Evolutionary conservation across 92 coral and sea anemone genomes (phyloP), one percentile per base, ranked within the genome.

Genomic region (Paragorgia papillata): DNA sequence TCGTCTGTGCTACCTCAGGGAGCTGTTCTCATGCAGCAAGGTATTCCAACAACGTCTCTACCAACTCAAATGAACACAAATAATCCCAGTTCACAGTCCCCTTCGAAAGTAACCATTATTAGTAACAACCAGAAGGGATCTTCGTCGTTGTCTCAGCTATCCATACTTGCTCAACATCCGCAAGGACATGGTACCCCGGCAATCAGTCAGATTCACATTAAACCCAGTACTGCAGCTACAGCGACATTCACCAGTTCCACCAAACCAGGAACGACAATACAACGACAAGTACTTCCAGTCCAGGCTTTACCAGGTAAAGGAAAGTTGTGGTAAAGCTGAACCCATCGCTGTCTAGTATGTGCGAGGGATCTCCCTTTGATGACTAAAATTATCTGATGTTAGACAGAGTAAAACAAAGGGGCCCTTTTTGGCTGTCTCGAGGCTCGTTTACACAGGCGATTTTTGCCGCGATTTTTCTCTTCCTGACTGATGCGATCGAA

Each of bases 91-190:
- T 53, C 78, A 33, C 78, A 71, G 27, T 32, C 78, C 10, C 49
- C 63, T 10, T 71, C 78, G 9, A 71, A 71, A n/a, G 64, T 71
- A 0, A 71, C 78, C 7, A 71, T 71, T 24, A 54, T 71, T 27
- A 58, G 64, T 37, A 71, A 71, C 33, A 71, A 56, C 62, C 62
- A 56, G 33, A 22, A 53, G 27, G 78, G 78, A 26, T 71, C 78
- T 2, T 54, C 78, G 0, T 53, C 78, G 1, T 71, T 71, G 51
- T 71, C 78, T 0, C 78, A 54, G 63, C 18, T 71, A 12, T 71
- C 78, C 9, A 27, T 71, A 14, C 58, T 71, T 50, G 78, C 78
- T 34, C 78, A 71, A 19, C 78, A 71, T 33, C 78, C 78, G 5
- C 78, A 71, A 71, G 78, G 78, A 48, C 78, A 71, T 54, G 29